phyloP scores from a whole-genome alignment of 2,113 vertebrate genomes.

The Anoura caudifer region DNA sequence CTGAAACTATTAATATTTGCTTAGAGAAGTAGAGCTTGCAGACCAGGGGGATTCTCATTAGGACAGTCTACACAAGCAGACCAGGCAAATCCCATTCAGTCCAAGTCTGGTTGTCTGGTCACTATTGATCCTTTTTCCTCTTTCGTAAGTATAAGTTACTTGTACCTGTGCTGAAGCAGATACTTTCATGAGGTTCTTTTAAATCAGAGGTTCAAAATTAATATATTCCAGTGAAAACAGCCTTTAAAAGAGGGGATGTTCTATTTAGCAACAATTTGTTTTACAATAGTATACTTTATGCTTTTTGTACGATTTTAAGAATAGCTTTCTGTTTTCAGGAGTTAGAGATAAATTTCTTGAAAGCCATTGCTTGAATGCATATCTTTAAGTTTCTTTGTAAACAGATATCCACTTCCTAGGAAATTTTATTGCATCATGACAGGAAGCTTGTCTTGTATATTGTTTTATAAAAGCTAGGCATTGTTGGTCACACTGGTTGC shows the following conservation, averaged over 20 bases:
- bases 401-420: neutral
- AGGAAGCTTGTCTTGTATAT: neutral
- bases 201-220: slow-evolving; percentile 14
- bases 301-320: slow-evolving; percentile 27
- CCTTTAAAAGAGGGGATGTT: neutral
- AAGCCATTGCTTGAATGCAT: neutral
- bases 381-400: neutral
- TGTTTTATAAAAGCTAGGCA: neutral
- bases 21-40: neutral
- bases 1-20: neutral
- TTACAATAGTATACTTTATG: neutral
- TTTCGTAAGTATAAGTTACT: neutral
- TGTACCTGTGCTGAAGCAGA: neutral
- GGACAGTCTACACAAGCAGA: neutral
- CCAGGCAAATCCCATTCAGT: neutral
- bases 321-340: slow-evolving; percentile 29
- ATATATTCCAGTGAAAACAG: neutral
- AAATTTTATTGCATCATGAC: neutral
- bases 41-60: neutral
- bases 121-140: neutral
- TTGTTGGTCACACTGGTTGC: neutral
- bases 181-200: neutral
- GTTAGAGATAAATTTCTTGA: slow-evolving; percentile 9
- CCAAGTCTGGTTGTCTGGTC: neutral
- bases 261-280: neutral